A percentile compares a stretch with the other conserved stretches of the same genome.
Conservation (phyloP, 1,140 invertebrate genomes). For the Cydia fagiglandana region DNA sequence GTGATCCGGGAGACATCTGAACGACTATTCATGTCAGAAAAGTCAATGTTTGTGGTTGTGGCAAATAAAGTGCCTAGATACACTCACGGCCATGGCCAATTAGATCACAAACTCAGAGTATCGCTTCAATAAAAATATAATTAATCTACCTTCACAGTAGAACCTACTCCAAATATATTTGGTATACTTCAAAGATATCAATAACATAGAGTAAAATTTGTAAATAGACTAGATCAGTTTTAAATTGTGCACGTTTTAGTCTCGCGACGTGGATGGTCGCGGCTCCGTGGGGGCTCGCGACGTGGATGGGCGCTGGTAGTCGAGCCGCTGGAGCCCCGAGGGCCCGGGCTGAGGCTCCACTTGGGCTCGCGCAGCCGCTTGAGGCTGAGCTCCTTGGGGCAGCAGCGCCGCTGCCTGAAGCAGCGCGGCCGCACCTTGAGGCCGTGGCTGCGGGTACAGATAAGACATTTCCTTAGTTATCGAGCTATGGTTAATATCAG, state of each 20-base stretch:
- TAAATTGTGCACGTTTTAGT: conserved; percentile 50
- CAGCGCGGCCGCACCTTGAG: neutral
- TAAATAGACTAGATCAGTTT: conserved; percentile 38
- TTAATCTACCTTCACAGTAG: conserved; percentile 8
- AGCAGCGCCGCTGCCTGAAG: neutral
- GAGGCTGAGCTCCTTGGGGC: neutral
- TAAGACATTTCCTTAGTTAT: too few relatives aligned
- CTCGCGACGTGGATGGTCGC: conserved; percentile 25
- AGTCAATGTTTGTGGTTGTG: neutral
- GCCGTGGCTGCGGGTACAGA: neutral
- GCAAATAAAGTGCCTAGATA: neutral
- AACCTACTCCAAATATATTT: conserved; percentile 5
- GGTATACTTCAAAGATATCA: conserved; percentile 33
- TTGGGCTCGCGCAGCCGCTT: neutral
- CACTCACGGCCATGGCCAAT: neutral
- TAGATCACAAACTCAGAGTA: conserved; percentile 12
- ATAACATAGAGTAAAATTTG: conserved; percentile 37
- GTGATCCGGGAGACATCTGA: conserved; percentile 4
- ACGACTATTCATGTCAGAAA: neutral
- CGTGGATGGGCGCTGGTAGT: neutral
- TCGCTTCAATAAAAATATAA: neutral
- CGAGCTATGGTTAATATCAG: too few relatives aligned
- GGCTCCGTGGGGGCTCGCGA: neutral
- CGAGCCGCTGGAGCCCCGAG: neutral
- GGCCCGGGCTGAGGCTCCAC: neutral